Evolutionary conservation across 1,140 invertebrate genomes (phyloP).

Genomic region (Muscidifurax raptorellus): DNA sequence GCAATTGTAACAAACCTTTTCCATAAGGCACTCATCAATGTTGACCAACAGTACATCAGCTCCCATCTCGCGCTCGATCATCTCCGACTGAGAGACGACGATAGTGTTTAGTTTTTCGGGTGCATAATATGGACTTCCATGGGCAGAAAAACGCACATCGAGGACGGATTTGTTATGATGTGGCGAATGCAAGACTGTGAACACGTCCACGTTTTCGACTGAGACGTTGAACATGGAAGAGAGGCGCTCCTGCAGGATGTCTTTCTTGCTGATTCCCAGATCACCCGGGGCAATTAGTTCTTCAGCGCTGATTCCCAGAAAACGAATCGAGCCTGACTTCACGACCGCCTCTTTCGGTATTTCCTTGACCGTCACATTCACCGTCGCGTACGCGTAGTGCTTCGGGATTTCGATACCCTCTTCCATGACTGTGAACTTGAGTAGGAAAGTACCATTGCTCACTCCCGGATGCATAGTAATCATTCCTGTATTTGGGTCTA

Average conservation of each 20-base stretch:
- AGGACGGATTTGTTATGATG: constrained; percentile 78
- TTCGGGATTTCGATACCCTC: constrained; percentile 60
- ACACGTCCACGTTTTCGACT: constrained; percentile 91
- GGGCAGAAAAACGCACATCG: constrained; percentile 93
- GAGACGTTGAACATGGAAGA: constrained; percentile 85
- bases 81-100: constrained; percentile 80
- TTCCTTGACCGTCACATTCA: constrained; percentile 89
- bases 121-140: constrained; percentile 93
- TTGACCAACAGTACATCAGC: constrained; percentile 88
- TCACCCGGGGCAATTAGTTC: constrained; percentile 85
- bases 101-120: constrained; percentile 90
- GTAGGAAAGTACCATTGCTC: constrained; percentile 80
- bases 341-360: constrained; percentile 92
- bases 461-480: constrained; percentile 87
- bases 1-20: constrained; percentile 72
- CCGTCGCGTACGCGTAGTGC: constrained; percentile 85
- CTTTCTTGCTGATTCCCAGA: constrained; percentile 82
- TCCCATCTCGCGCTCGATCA: constrained; percentile 83
- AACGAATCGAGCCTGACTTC: constrained; percentile 92
- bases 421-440: constrained; percentile 85
- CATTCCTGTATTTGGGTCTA: constrained; percentile 85
- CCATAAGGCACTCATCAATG: constrained; percentile 90
- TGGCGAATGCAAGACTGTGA: constrained; percentile 87
- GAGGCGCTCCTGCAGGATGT: constrained; percentile 79
- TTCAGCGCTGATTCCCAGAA: constrained; percentile 87